These are phyloP conservation scores for Bombus balteatus DNA, from an alignment of 1,140 invertebrate genomes.

Conservation along the genomic window DNA sequence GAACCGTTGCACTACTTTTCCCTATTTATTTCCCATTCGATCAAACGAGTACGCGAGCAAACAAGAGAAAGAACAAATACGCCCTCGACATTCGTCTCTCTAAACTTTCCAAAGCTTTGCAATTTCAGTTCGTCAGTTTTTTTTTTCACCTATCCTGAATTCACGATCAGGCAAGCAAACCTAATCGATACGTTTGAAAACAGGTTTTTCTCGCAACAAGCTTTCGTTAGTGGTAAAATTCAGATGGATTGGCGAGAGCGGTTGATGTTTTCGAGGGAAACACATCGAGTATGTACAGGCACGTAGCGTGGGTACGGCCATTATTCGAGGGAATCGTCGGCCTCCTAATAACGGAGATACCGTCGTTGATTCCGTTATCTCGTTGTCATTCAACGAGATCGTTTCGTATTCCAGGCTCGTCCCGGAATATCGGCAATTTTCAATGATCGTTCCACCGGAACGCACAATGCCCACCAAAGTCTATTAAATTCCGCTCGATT, in stretches of 20 bases:
- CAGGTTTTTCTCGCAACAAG: background rate
- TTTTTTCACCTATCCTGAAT: background rate
- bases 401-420: constrained; percentile 33
- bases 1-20: background rate
- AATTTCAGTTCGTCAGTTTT: background rate
- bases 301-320: constrained; percentile 2
- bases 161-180: background rate
- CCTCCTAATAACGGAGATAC: constrained; percentile 46
- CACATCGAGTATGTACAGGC: constrained; percentile 6
- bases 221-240: background rate
- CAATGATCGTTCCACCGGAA: constrained; percentile 31
- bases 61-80: background rate
- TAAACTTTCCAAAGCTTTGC: background rate
- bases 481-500: constrained; percentile 46
- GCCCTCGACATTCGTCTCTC: background rate
- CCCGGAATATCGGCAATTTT: constrained; percentile 52
- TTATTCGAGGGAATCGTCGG: constrained; percentile 32
- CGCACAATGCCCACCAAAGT: constrained; percentile 29
- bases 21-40: background rate
- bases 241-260: background rate
- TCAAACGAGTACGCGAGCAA: background rate
- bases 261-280: background rate
- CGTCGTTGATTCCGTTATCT: constrained; percentile 53
- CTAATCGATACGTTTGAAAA: background rate
- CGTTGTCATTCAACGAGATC: constrained; percentile 49